Percentiles rank a stretch among this genome's conserved stretches.
Conservation (phyloP, 2,113 vertebrate species). For the Entomyzon cyanotis region DNA sequence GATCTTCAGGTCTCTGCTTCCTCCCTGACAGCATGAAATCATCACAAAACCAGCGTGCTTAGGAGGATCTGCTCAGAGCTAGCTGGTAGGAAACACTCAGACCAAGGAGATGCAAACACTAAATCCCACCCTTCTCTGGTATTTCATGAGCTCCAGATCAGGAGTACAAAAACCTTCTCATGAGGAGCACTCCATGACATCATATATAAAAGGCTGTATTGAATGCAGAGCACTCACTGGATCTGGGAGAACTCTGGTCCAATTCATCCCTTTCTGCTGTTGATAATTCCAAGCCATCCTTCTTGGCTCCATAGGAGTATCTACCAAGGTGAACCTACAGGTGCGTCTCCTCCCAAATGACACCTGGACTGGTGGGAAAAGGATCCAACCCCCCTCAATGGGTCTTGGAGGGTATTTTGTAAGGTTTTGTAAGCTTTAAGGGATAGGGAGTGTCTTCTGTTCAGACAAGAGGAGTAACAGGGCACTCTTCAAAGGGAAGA, state of each 20-base stretch:
- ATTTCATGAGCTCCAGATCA: neutral
- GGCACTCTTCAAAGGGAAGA: neutral
- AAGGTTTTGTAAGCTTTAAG: neutral
- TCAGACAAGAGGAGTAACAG: neutral
- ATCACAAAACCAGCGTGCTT: neutral
- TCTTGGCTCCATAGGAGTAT: neutral
- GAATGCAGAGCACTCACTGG: neutral
- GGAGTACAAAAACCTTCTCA: neutral
- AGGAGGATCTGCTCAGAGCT: neutral
- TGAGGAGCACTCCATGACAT: neutral
- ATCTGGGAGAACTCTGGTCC: neutral
- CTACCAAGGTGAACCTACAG: neutral
- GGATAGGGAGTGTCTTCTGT: neutral
- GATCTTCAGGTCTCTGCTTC: neutral
- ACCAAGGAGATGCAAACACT: neutral
- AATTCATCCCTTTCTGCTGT: neutral
- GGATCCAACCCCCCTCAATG: neutral
- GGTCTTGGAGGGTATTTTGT: rapidly evolving
- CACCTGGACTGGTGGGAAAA: neutral
- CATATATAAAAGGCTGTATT: neutral
- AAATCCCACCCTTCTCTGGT: neutral
- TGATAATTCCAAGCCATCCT: neutral
- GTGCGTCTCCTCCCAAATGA: neutral
- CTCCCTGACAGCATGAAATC: neutral
- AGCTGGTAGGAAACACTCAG: neutral